phyloP scores from a whole-genome alignment of 2,888 invertebrate species.

The Andrena fulva region DNA sequence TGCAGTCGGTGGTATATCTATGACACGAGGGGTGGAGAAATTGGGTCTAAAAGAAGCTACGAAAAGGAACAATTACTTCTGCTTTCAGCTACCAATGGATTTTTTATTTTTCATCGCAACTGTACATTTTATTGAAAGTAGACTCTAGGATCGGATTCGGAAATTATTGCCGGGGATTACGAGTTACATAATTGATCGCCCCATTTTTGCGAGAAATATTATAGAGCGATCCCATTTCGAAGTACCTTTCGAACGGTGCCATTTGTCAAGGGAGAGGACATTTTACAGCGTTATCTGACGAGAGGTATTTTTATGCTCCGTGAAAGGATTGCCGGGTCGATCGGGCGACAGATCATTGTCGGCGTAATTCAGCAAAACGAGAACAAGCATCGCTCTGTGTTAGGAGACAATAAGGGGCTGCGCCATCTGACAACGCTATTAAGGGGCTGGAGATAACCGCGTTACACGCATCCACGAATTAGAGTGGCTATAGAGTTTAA shows the following conservation, averaged over 20 bases:
- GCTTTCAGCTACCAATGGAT: background rate
- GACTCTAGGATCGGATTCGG: background rate
- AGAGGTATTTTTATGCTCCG: background rate
- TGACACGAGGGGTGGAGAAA: constrained; percentile 8
- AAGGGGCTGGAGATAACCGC: constrained; percentile 51
- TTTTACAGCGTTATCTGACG: background rate
- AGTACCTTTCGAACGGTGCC: background rate
- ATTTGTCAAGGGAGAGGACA: constrained; percentile 3
- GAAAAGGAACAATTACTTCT: constrained; percentile 13
- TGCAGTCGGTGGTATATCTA: constrained; percentile 11
- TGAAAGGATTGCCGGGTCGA: background rate
- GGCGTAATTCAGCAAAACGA: constrained; percentile 25
- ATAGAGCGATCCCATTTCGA: background rate
- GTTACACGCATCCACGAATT: constrained; percentile 37
- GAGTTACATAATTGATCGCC: background rate
- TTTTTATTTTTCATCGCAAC: background rate
- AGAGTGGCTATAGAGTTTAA: constrained; percentile 46
- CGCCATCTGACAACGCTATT: constrained; percentile 44
- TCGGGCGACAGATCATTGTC: background rate
- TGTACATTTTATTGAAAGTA: background rate
- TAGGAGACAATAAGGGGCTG: constrained; percentile 50
- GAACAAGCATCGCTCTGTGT: constrained; percentile 22
- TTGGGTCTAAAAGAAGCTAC: background rate
- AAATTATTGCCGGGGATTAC: background rate
- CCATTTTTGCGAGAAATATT: constrained; percentile 3